Evolutionary conservation across 2,888 invertebrate species (phyloP).

Genomic region (Conops quadrifasciatus): DNA sequence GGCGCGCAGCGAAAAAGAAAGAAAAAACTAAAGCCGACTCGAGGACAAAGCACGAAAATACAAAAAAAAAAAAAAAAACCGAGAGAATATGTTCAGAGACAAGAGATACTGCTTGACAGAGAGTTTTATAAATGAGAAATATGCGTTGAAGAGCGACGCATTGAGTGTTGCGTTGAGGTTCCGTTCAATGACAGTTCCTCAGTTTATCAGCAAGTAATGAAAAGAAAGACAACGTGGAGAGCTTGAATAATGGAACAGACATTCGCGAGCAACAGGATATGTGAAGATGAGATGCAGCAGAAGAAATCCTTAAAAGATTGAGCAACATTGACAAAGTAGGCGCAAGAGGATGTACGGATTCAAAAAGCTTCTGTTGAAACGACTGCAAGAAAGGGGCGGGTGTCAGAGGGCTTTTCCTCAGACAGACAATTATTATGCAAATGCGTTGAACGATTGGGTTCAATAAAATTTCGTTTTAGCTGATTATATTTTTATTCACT

Average conservation of each 20-base stretch:
- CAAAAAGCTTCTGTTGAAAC: neutral
- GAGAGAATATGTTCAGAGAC: neutral
- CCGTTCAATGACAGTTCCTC: neutral
- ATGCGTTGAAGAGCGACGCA: neutral
- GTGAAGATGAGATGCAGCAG: too few relatives aligned
- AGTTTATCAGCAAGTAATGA: neutral
- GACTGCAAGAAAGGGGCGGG: neutral
- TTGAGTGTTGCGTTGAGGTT: neutral
- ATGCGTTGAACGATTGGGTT: conserved; percentile 38
- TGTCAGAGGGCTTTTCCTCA: neutral
- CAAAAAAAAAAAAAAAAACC: conserved; percentile 28
- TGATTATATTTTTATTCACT: too few relatives aligned
- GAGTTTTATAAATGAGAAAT: neutral
- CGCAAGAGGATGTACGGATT: neutral
- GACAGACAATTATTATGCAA: conserved; percentile 27
- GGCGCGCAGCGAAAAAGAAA: conserved; percentile 8
- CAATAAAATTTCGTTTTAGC: conserved; percentile 1
- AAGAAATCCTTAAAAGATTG: neutral
- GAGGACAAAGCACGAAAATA: neutral
- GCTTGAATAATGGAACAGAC: neutral
- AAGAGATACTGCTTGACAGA: neutral
- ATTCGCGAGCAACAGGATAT: conserved; percentile 7
- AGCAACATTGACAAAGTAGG: neutral
- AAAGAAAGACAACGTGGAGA: neutral
- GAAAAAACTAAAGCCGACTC: neutral